Evolutionary conservation across 35 echinoderm and acorn worm species (phyloP).

Genomic region (Acanthaster planci): DNA sequence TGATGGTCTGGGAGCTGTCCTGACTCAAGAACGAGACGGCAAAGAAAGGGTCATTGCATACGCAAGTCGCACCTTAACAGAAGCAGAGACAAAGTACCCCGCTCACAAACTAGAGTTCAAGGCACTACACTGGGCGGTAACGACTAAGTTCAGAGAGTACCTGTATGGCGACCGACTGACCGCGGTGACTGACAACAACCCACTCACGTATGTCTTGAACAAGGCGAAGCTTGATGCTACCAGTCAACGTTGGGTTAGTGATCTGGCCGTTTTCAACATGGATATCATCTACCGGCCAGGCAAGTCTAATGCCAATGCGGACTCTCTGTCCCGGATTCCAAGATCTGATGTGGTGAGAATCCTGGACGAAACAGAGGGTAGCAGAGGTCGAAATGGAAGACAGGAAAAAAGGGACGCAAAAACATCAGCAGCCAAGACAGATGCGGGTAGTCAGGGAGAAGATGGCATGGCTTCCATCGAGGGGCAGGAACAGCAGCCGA

Average conservation of each 20-base stretch:
- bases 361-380: too few species aligned
- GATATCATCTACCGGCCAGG: slow-evolving; percentile 17
- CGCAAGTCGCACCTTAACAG: slow-evolving; percentile 49
- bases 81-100: slow-evolving; percentile 44
- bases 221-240: background rate
- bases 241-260: slow-evolving; percentile 28
- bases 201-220: background rate
- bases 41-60: slow-evolving; percentile 40
- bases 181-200: slow-evolving; percentile 34
- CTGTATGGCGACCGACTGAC: slow-evolving; percentile 25
- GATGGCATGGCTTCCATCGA: too few species aligned
- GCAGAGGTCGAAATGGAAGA: too few species aligned
- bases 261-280: slow-evolving; percentile 8
- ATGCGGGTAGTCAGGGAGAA: too few species aligned
- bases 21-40: slow-evolving; percentile 38
- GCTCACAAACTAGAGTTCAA: slow-evolving; percentile 67
- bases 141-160: slow-evolving; percentile 70
- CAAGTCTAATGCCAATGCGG: slow-evolving; percentile 18
- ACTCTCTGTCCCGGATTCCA: slow-evolving; percentile 25
- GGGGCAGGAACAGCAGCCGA: too few species aligned
- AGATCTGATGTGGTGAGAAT: slow-evolving; percentile 1
- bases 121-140: slow-evolving; percentile 68
- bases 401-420: too few species aligned
- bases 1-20: slow-evolving; percentile 45
- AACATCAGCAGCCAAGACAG: too few species aligned